A percentile compares a stretch with the other conserved stretches of the same genome.
These are phyloP conservation scores for Cathartes aura DNA, from an alignment of 2,113 vertebrate genomes.

Conservation along the genomic window DNA sequence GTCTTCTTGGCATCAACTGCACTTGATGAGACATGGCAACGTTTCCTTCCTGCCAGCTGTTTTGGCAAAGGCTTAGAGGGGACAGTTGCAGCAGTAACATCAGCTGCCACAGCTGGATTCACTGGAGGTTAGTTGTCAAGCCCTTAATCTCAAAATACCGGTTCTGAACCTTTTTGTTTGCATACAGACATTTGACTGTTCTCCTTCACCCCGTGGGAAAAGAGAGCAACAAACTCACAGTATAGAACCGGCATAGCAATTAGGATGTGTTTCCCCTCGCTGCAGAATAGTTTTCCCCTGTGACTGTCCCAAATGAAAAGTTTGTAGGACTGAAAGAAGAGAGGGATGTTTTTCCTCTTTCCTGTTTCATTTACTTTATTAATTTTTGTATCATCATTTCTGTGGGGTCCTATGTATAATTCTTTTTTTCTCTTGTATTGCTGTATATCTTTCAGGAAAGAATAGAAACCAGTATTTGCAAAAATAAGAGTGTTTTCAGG, in stretches of 20 bases:
- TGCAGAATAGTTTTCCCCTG: neutral
- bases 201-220: neutral
- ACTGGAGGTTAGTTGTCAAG: constrained; percentile 23
- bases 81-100: neutral
- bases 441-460: neutral
- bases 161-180: constrained; percentile 13
- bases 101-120: constrained; percentile 54
- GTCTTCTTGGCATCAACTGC: neutral
- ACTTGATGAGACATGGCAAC: neutral
- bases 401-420: neutral
- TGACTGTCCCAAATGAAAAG: neutral
- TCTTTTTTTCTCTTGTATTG: neutral
- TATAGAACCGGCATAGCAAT: neutral
- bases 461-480: neutral
- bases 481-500: neutral
- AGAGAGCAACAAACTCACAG: neutral
- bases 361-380: neutral
- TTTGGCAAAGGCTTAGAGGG: constrained; percentile 13
- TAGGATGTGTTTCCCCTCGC: neutral
- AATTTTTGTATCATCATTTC: neutral
- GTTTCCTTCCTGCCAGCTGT: constrained; percentile 65
- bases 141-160: neutral
- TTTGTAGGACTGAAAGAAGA: neutral
- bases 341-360: neutral
- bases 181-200: neutral